These are phyloP conservation scores for Sisor rabdophorus DNA, from an alignment of 2,113 vertebrate species.

Conservation along the genomic window DNA sequence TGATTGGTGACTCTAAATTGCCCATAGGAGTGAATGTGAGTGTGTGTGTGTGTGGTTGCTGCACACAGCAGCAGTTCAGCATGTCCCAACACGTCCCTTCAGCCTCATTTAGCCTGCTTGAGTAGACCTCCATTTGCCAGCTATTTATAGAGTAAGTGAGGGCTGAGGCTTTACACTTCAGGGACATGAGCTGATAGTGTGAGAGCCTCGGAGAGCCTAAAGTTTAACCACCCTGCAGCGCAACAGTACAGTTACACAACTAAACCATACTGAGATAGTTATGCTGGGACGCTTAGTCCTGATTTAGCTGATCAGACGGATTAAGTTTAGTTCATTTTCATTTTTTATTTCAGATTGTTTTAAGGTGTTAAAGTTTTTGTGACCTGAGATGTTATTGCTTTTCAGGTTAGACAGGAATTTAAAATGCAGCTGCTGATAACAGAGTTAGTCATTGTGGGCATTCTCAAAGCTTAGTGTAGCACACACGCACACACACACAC, in stretches of 20 bases:
- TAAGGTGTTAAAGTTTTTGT: neutral
- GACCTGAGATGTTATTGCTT: neutral
- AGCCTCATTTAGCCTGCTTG: slow-evolving; percentile 26
- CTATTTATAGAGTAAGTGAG: slow-evolving; percentile 34
- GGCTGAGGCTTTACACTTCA: slow-evolving; percentile 13
- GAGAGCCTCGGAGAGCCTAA: neutral
- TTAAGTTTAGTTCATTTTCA: neutral
- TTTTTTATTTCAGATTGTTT: neutral
- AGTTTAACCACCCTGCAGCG: neutral
- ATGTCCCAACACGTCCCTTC: slow-evolving; percentile 31
- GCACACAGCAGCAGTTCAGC: slow-evolving; percentile 3
- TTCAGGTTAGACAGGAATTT: slow-evolving; percentile 5
- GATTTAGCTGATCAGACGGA: neutral
- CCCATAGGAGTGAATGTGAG: too few relatives aligned
- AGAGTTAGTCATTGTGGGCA: slow-evolving; percentile 34
- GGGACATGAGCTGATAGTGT: slow-evolving; percentile 18
- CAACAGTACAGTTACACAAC: neutral
- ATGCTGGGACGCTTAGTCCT: neutral
- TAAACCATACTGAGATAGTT: neutral
- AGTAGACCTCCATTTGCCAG: slow-evolving; percentile 16
- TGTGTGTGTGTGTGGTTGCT: too few relatives aligned
- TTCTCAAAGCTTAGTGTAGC: slow-evolving; percentile 14
- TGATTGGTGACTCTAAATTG: too few relatives aligned
- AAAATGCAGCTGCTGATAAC: slow-evolving; percentile 39
- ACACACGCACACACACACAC: neutral